Evolutionary conservation across 2,113 vertebrate genomes (phyloP), one percentile per base, ranked within the genome.

Genomic region (Arothron firmamentum): DNA sequence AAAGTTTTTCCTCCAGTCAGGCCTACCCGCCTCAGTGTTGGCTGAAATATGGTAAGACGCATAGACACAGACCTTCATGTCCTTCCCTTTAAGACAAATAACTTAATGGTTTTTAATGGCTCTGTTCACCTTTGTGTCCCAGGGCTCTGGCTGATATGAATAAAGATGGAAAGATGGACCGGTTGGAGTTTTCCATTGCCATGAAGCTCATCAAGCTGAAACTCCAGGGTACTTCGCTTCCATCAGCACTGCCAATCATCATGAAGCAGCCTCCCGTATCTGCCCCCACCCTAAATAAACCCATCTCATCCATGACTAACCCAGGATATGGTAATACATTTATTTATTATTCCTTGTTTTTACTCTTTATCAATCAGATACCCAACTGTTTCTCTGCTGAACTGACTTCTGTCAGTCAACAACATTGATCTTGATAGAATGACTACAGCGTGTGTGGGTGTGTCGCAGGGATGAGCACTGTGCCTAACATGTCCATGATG

Each of bases 131-230:
- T 45, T 17, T 1, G 11, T 56, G 31, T 68, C 43, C 34, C 52
- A 99, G 96, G 96, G 62, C 91, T 5, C 89, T 98, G 4, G 94
- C 95, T 0, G 96, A 99, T 72, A 84, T 99, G 85, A 97, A 95
- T 89, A 98, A 95, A 71, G 96, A 99, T 77, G 96, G 96, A 21
- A 98, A 92, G 86, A 98, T 99, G 96, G 94, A 98, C 83, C 91
- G 94, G 21, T 86, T 94, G 47, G 96, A 99, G 81, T 98, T 99
- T 84, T 98, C 96, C 65, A 96, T 99, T 57, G 96, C 96, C 34
- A 99, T 99, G 96, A 99, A 99, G 72, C 93, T 99, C 61, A 94
- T 99, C 80, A 99, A 98, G 73, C 87, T 99, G 18, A 98, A 92
- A 74, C 87, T 99, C 25, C 95, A 95, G 85, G 96, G 95, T 19